Percentiles rank a stretch among this genome's conserved stretches.
phyloP scores from a whole-genome alignment of 2,888 invertebrate species.

The Hartigia nigra region DNA sequence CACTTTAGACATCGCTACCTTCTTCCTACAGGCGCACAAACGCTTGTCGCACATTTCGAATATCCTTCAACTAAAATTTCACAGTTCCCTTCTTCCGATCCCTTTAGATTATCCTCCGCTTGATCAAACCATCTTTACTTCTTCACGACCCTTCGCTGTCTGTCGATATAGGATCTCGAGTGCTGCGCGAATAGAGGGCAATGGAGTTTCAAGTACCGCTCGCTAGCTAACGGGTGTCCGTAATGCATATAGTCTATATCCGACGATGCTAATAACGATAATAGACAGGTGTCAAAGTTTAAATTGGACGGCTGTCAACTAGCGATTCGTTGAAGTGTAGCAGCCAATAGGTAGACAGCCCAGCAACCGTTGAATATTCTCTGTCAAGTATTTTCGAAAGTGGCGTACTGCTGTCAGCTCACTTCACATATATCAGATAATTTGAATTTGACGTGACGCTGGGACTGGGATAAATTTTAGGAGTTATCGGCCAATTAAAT shows the following conservation, averaged over 20 bases:
- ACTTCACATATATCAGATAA: neutral
- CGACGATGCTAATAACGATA: neutral
- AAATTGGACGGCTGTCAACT: neutral
- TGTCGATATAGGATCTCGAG: neutral
- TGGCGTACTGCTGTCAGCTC: neutral
- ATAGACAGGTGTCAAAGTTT: neutral
- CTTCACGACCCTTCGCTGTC: neutral
- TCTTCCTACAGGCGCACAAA: slow-evolving; percentile 47
- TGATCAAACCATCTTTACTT: neutral
- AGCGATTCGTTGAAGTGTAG: neutral
- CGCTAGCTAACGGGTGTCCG: neutral
- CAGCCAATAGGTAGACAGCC: neutral
- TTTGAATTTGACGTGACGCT: neutral
- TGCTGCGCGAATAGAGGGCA: slow-evolving; percentile 2
- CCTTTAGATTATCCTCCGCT: neutral
- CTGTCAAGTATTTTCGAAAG: neutral
- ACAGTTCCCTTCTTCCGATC: slow-evolving; percentile 2
- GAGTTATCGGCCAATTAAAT: slow-evolving; percentile 18
- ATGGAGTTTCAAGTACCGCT: slow-evolving; percentile 1
- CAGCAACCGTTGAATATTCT: neutral
- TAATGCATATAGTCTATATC: neutral
- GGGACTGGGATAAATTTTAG: slow-evolving; percentile 2
- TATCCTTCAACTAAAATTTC: neutral
- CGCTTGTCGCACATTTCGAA: slow-evolving; percentile 55
- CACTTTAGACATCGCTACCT: slow-evolving; percentile 19